phyloP scores from a whole-genome alignment of 2,797 vertebrate genomes.

The Fratercula arctica region DNA sequence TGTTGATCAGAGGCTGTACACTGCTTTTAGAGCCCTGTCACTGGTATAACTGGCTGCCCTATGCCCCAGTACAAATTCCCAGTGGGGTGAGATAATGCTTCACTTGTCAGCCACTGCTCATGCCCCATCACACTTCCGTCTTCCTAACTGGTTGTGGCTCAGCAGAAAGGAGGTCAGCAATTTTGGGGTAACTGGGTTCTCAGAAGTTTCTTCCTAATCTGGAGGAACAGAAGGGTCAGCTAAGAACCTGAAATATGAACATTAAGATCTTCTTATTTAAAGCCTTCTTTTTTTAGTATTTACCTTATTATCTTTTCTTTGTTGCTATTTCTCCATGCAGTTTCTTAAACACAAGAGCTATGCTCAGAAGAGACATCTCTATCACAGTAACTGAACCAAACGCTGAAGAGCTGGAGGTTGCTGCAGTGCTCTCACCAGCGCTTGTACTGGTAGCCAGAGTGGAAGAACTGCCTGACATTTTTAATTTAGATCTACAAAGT shows the following conservation, averaged over 20 bases:
- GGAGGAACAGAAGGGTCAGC: neutral
- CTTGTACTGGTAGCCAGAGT: neutral
- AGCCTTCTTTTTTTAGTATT: neutral
- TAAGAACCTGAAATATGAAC: neutral
- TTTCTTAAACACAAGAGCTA: neutral
- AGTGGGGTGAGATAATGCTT: neutral
- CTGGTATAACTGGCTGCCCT: neutral
- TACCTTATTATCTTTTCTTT: neutral
- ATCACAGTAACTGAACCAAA: neutral
- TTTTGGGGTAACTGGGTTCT: neutral
- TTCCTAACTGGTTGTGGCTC: neutral
- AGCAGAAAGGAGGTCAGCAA: neutral
- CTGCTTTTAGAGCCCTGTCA: neutral
- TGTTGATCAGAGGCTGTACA: neutral
- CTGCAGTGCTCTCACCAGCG: neutral
- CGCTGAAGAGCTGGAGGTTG: neutral
- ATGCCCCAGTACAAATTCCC: rapidly evolving
- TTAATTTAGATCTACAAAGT: neutral
- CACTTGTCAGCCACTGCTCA: neutral
- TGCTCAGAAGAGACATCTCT: neutral
- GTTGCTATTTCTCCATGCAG: neutral
- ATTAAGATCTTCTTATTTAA: neutral
- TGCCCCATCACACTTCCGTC: neutral
- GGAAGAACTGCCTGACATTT: neutral
- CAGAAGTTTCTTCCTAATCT: neutral